Evolutionary conservation across 2,113 vertebrate species (phyloP).

Genomic region (Perca fluviatilis): DNA sequence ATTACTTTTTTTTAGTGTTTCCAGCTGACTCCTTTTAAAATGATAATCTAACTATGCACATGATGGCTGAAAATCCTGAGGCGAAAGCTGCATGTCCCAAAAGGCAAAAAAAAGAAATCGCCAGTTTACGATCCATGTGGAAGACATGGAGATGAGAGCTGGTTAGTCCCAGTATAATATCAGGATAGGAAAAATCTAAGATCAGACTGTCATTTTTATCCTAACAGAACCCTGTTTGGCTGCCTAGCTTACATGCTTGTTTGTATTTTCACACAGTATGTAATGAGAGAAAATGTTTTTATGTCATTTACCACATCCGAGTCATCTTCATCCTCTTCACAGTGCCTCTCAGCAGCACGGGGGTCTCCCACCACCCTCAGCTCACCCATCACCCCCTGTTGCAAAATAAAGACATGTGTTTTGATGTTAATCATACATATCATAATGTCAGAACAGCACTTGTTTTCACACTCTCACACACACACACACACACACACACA

Average conservation of each 20-base stretch:
- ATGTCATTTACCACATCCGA: conserved; percentile 86
- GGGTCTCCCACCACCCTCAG: conserved; percentile 89
- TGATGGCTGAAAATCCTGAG: not conserved
- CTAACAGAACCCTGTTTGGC: not conserved
- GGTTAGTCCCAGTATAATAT: not conserved
- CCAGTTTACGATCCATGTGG: too few species aligned
- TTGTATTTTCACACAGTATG: not conserved
- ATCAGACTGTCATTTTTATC: not conserved
- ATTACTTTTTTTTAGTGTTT: not conserved
- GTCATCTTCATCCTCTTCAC: conserved; percentile 93
- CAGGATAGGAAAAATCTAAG: not conserved
- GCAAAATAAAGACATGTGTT: conserved; percentile 15
- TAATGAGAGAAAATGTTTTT: not conserved
- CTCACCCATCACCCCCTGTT: conserved; percentile 91
- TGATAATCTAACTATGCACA: not conserved
- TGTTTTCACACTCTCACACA: not conserved
- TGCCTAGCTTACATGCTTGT: not conserved
- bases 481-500: not conserved
- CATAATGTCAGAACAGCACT: conserved; percentile 2
- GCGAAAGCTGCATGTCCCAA: not conserved
- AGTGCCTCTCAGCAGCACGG: conserved; percentile 85
- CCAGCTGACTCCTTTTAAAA: conserved; percentile 5
- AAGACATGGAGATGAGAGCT: too few species aligned
- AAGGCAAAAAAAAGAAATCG: not conserved
- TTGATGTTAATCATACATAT: conserved; percentile 24